Conservation (phyloP, 2,797 vertebrate species). For the Melanotaenia trifasciata region DNA sequence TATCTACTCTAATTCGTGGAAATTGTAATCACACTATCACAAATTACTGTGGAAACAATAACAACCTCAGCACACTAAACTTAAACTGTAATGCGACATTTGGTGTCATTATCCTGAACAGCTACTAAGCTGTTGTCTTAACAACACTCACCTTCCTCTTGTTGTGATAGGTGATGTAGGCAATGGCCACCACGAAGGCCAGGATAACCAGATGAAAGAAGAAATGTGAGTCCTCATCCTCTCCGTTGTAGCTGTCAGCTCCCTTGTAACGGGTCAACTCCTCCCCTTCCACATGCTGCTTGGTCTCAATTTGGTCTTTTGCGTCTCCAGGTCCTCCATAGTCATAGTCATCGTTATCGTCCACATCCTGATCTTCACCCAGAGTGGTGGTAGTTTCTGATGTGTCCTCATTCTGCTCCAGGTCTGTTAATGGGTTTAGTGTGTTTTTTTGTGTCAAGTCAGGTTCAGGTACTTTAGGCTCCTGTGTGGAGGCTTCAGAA, state of each 20-base stretch:
- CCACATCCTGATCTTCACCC: fast-evolving
- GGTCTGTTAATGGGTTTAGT: not conserved
- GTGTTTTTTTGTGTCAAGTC: not conserved
- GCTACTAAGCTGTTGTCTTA: not conserved
- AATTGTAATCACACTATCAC: no score
- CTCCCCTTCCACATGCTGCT: not conserved
- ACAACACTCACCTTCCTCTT: constrained; percentile 91
- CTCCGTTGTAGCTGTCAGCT: constrained; percentile 70
- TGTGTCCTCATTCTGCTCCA: not conserved
- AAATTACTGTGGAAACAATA: no score
- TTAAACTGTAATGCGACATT: no score
- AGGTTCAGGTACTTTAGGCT: fast-evolving
- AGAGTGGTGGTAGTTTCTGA: fast-evolving
- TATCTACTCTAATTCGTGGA: no score
- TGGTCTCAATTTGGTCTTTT: constrained; percentile 20
- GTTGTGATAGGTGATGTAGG: constrained; percentile 96
- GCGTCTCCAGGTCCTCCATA: not conserved
- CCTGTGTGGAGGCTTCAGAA: not conserved
- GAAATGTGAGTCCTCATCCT: constrained; percentile 93
- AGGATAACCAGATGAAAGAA: constrained; percentile 94
- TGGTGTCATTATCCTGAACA: not conserved
- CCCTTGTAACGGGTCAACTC: constrained; percentile 63
- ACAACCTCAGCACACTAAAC: no score
- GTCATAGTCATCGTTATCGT: fast-evolving
- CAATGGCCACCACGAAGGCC: constrained; percentile 91